Evolutionary conservation across 2,888 invertebrate species (phyloP), one percentile per base, ranked within the genome.

Genomic region (Amblyjoppa proteus): DNA sequence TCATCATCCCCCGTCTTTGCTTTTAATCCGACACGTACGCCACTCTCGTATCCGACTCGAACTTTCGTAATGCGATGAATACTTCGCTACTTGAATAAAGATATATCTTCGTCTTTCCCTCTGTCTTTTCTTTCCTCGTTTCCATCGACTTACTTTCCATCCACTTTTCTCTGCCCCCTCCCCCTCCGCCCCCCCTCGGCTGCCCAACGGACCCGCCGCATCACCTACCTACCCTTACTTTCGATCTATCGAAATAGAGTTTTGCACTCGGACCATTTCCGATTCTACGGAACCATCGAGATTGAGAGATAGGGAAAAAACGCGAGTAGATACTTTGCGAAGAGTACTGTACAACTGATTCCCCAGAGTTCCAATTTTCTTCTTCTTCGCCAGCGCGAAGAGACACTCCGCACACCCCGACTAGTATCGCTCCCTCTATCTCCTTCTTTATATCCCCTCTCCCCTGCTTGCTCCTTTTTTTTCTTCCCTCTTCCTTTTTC

Each of bases 281-380:
- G 64, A 56, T 45, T 82, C 75, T 70, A 79, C 28, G 38, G 81
- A 66, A 85, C 58, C 58, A 71, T 79, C 75, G 66, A 75, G 77
- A 77, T 73, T 51, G 61, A 61, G 70, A n/a, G 41, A 16, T 45
- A 49, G 71, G 73, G 66, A 66, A 53, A 13, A 16, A 31, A 20
- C 5, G 64, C 31, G 56, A 31, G 64, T 31, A 34, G 76, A 79
- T 79, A 85, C 75, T 85, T 85, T 85, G 82, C 79, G 71, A 82
- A 85, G 82, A 79, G 71, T 70, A 58, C 79, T 74, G 74, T 74
- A 75, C 61, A 81, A 58, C 82, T 71, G 85, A 82, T 82, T 79
- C 81, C 85, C 82, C 75, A 53, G 79, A 85, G 79, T 82, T 85
- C 82, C 85, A 85, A 85, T 85, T 82, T 82, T 85, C 83, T 73